These are phyloP conservation scores for Erebia palarica DNA, from an alignment of 2,888 invertebrate species.

Conservation along the genomic window DNA sequence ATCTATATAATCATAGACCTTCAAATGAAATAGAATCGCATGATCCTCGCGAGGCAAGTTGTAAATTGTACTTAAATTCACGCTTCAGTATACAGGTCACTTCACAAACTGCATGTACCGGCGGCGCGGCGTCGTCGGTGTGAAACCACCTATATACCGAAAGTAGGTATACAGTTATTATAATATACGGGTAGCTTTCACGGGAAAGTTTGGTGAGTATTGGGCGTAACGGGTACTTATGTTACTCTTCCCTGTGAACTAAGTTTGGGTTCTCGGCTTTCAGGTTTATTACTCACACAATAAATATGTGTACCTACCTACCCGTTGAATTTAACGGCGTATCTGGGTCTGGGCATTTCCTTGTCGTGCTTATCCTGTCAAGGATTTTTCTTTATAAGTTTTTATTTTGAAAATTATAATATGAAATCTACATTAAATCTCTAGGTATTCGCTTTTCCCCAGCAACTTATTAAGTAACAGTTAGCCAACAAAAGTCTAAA, in stretches of 20 bases:
- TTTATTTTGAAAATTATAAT: neutral
- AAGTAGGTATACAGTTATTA: no score
- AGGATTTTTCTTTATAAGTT: neutral
- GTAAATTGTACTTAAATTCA: no score
- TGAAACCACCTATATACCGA: neutral
- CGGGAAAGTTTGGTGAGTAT: conserved; percentile 37
- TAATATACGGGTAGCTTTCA: conserved; percentile 14
- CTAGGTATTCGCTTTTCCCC: no score
- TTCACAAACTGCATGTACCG: neutral
- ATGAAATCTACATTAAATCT: no score
- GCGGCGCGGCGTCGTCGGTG: neutral
- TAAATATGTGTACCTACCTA: conserved; percentile 53
- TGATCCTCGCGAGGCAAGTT: no score
- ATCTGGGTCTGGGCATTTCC: conserved; percentile 11
- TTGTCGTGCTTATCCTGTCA: neutral
- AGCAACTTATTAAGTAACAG: no score
- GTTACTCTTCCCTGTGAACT: conserved; percentile 31
- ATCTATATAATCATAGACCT: no score
- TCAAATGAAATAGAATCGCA: no score
- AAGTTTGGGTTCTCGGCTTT: conserved; percentile 56
- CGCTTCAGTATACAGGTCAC: neutral
- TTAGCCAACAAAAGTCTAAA: no score
- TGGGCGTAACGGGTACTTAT: conserved; percentile 38
- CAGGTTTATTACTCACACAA: conserved; percentile 70
- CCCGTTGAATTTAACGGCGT: conserved; percentile 44